Base-by-base conservation (phyloP, 2,113 vertebrate species). In the Seriola dumerili region DNA sequence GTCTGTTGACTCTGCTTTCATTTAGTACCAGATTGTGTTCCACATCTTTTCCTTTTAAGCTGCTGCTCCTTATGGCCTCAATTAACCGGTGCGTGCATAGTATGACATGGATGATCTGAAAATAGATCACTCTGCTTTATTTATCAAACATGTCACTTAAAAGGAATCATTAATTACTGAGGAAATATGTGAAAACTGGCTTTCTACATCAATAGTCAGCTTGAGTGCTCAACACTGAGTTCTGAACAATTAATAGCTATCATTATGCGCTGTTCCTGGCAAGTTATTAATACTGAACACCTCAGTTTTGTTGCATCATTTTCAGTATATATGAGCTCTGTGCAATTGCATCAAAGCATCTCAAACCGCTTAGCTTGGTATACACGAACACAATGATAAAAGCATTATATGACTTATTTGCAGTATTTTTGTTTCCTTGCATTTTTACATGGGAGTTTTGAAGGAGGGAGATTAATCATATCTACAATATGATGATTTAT, bases 11-110 rank as follows among this genome's bases (percentile, higher is more conserved):
- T 88, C 61, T 13, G 59, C 81, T 83, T 92, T 88, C 84, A 84
- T 86, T 89, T 83, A 78, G 77, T 71, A 88, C 78, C 90, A 94
- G 83, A 91, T 86, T 90, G 87, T 85, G 84, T 90, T 91, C 72
- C 80, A 88, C 89, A 83, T 88, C 83, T 62, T 78, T 75, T 86
- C 67, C 52, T 86, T 86, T 88, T 81, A 88, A 85, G 87, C 82
- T 74, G 76, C 84, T 88, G 81, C 83, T 86, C 85, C 86, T 62
- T 88, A 90, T 91, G 86, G 87, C 88, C 81, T 81, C 70, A 86
- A 68, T 92, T 91, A 89, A 84, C 79, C 67, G 6, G 72, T 77
- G 63, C 82, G 79, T 67, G 74, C 66, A 14, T 64, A 78, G 70
- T 76, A 70, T 85, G 83, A 78, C 72, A 87, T 72, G 54, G 76